A percentile compares a stretch with the other conserved stretches of the same genome.
These are phyloP conservation scores for Pterocles burchelli DNA, from an alignment of 2,113 vertebrate genomes.

Conservation along the genomic window DNA sequence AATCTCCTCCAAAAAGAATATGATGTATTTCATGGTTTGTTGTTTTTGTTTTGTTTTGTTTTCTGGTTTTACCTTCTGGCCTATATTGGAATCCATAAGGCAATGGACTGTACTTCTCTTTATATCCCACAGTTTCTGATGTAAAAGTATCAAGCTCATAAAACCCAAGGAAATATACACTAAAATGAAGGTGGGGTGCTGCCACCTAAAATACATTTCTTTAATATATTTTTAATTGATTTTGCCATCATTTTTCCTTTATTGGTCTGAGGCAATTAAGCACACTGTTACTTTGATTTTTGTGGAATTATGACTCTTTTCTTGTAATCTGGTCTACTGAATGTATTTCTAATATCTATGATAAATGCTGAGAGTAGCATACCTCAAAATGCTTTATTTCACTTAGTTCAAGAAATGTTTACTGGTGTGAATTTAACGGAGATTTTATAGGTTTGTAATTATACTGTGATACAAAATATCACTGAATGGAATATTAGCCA, in stretches of 20 bases:
- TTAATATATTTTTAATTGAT: slow-evolving; percentile 59
- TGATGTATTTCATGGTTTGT: background rate
- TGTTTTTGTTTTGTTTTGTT: background rate
- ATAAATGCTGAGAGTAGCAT: slow-evolving; percentile 14
- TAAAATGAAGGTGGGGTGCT: slow-evolving; percentile 35
- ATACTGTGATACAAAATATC: slow-evolving; percentile 2
- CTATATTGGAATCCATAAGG: background rate
- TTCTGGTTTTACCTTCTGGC: background rate
- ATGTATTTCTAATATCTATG: slow-evolving; percentile 54
- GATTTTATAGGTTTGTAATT: slow-evolving; percentile 41
- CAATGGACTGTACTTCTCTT: slow-evolving; percentile 12
- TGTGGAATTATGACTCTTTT: slow-evolving; percentile 57
- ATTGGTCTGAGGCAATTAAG: slow-evolving; percentile 68
- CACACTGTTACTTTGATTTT: slow-evolving; percentile 51
- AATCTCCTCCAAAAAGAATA: background rate
- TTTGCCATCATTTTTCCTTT: slow-evolving; percentile 54
- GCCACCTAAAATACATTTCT: slow-evolving; percentile 46
- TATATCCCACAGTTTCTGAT: background rate
- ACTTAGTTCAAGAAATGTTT: slow-evolving; percentile 49
- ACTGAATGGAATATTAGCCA: background rate
- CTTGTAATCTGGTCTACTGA: slow-evolving; percentile 38
- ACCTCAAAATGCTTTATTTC: slow-evolving; percentile 57
- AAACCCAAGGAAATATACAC: background rate
- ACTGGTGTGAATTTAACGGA: slow-evolving; percentile 54
- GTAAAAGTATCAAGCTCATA: background rate